phyloP scores from a whole-genome alignment of 2,113 vertebrate species.

The Cairina moschata region DNA sequence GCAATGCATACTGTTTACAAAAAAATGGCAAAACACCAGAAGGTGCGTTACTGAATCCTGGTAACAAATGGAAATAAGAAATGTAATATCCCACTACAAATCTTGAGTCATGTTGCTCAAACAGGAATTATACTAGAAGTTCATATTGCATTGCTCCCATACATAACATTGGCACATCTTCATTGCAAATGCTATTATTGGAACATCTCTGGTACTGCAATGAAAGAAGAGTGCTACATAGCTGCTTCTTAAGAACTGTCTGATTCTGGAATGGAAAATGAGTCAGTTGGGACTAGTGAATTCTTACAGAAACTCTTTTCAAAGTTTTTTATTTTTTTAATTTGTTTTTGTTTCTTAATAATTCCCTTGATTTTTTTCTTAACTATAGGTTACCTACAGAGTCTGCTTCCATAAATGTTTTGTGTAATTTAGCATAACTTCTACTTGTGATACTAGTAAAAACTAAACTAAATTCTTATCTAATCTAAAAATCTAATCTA shows the following conservation, averaged over 20 bases:
- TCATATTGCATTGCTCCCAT: neutral
- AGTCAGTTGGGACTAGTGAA: neutral
- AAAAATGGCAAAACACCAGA: neutral
- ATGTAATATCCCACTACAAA: neutral
- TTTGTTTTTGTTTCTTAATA: neutral
- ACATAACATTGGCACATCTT: neutral
- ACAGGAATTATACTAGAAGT: neutral
- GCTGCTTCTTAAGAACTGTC: neutral
- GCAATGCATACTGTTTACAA: neutral
- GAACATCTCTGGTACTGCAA: neutral
- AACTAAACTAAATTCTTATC: neutral
- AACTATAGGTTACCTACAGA: neutral
- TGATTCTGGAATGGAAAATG: slow-evolving; percentile 13
- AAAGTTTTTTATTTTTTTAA: neutral
- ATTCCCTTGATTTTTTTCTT: neutral
- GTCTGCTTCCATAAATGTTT: neutral
- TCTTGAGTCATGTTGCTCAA: neutral
- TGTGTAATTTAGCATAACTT: neutral
- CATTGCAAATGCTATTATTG: neutral
- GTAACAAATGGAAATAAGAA: neutral
- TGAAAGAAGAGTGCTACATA: neutral
- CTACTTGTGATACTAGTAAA: no score
- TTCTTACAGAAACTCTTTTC: slow-evolving; percentile 2
- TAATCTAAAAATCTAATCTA: no score
- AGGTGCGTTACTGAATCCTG: fast-evolving